Evolutionary conservation across 2,888 invertebrate genomes (phyloP).

Genomic region (Drymonia ruficornis): DNA sequence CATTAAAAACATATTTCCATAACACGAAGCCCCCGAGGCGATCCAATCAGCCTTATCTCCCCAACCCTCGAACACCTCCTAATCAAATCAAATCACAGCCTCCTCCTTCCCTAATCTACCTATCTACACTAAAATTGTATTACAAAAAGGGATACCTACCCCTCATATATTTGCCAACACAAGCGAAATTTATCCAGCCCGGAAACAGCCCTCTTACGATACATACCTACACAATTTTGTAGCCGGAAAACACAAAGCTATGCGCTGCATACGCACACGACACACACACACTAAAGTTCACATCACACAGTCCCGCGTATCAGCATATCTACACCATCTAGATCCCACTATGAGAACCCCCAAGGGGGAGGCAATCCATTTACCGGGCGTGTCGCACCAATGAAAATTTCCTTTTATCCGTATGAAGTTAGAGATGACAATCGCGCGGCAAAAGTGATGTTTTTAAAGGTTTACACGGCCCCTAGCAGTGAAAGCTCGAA

Average conservation of each 20-base stretch:
- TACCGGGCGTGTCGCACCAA: conserved; percentile 66
- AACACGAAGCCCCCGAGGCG: conserved; percentile 65
- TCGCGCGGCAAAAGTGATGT: conserved; percentile 78
- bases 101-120: conserved; percentile 83
- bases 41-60: conserved; percentile 83
- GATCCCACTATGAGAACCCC: conserved; percentile 84
- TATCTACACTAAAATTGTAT: conserved; percentile 83
- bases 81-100: conserved; percentile 85
- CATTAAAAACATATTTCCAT: conserved; percentile 85
- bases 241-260: conserved; percentile 73
- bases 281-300: conserved; percentile 48
- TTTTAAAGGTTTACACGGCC: conserved; percentile 85
- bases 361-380: conserved; percentile 85
- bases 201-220: conserved; percentile 72
- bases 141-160: conserved; percentile 83
- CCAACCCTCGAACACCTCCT: conserved; percentile 81
- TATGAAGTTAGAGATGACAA: conserved; percentile 79
- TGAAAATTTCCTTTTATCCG: conserved; percentile 73
- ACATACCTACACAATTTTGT: conserved; percentile 70
- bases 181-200: conserved; percentile 82
- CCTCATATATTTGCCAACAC: conserved; percentile 84
- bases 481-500: conserved; percentile 85
- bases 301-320: conserved; percentile 74
- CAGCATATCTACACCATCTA: conserved; percentile 84
- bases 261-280: conserved; percentile 55